Evolutionary conservation across 2,113 vertebrate species (phyloP), one percentile per base, ranked within the genome.

Genomic region (Sterrhoptilus dennistouni): DNA sequence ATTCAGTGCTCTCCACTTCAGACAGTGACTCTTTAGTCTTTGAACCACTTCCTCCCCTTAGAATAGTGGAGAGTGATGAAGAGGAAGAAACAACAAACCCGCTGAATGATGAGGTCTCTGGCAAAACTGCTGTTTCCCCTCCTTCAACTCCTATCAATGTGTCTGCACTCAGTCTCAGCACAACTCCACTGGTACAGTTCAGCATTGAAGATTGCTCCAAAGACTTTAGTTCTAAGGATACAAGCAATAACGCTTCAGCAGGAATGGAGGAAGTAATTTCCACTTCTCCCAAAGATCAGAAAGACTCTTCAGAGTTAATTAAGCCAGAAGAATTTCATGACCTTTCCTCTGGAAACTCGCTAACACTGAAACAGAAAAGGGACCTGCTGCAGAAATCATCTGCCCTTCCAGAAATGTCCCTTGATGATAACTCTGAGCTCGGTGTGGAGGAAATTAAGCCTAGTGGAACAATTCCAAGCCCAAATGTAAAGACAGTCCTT

Each of bases 1-100:
- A 98, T 83, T 99, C 99, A 0, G 95, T 99, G n/a, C 98, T 99
- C 78, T 99, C 99, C 20, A 98, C 98, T 52, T 99, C 99, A 5
- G 99, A 99, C 95, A 99, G 98, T 6, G 99, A 99, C 97, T 99
- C 99, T 10, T 97, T 99, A 82, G 98, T 99, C 18, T 99, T 99
- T 57, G 99, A 99, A 91, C 98, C 98, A 0, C 97, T 99, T 74
- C 99, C 99, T 52, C 99, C 99, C 23, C 98, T 99, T 76, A 98
- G 99, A 87, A 99, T 99, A 47, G 99, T 99, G 23, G 99, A 99
- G 95, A 99, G 99, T 0, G 99, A 99, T 40, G 99, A 99, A 70
- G 99, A 99, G 79, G 99, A 99, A 36, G 99, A 99, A 92, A 87
- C 97, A 19, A 94, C 89, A 93, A 94, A 98, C 92, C 95, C 97